Evolutionary conservation across 2,888 invertebrate species (phyloP).

Genomic region (Saturnia pavonia): DNA sequence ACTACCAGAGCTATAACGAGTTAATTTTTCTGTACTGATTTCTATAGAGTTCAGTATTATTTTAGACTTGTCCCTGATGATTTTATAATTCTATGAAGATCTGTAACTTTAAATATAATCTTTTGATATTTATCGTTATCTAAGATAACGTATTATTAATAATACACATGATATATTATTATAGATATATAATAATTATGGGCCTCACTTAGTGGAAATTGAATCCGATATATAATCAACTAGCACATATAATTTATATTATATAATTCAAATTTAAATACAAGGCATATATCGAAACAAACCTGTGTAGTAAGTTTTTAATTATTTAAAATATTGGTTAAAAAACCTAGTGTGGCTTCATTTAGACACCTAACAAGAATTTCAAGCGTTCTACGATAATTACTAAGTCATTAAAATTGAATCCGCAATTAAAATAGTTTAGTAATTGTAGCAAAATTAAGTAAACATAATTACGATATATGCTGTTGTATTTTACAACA

Average conservation of each 20-base stretch:
- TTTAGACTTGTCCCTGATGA: background rate
- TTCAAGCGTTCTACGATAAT: no score
- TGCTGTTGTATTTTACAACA: background rate
- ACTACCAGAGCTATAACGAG: background rate
- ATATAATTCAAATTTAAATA: background rate
- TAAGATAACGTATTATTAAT: constrained; percentile 7
- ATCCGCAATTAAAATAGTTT: background rate
- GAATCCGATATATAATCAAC: background rate
- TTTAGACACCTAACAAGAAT: no score
- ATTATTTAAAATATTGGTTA: no score
- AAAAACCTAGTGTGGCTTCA: no score
- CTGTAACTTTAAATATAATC: background rate
- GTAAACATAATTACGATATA: background rate
- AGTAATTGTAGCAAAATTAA: background rate
- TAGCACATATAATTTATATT: background rate
- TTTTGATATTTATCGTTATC: constrained; percentile 1
- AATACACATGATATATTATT: constrained; percentile 4
- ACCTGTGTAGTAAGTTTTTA: background rate
- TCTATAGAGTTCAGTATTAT: background rate
- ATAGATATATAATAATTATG: constrained; percentile 3
- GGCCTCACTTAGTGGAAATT: constrained; percentile 2
- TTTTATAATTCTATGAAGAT: background rate
- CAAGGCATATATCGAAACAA: background rate
- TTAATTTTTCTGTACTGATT: background rate
- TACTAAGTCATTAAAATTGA: no score